Percentiles rank a stretch among this genome's conserved stretches.
These are phyloP conservation scores for Drosophila sproati DNA, from an alignment of 1,140 invertebrate genomes.

Conservation along the genomic window DNA sequence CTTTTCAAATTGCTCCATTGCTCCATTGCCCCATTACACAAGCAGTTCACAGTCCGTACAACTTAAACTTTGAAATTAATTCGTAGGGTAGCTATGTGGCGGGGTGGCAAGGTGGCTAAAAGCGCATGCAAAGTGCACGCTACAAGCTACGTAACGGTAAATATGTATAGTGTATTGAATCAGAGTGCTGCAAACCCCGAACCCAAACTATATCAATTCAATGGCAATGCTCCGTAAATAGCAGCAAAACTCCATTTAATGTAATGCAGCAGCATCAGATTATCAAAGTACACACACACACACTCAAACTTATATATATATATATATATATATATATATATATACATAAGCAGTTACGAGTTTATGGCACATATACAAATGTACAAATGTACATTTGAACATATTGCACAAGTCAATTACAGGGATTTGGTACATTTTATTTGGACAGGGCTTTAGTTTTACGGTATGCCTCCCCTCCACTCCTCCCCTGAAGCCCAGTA, in stretches of 20 bases:
- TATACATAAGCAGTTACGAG: constrained; percentile 28
- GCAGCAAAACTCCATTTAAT: constrained; percentile 41
- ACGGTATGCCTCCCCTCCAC: background rate
- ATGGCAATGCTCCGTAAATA: background rate
- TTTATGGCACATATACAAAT: constrained; percentile 5
- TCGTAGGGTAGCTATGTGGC: constrained; percentile 13
- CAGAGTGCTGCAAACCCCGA: background rate
- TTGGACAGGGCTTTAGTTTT: constrained; percentile 67
- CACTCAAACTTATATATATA: constrained; percentile 23
- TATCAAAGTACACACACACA: constrained; percentile 33
- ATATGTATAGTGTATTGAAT: background rate
- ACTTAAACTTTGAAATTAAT: constrained; percentile 36
- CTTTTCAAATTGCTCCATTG: background rate
- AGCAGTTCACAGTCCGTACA: constrained; percentile 2
- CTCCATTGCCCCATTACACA: background rate
- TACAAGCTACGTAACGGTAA: background rate
- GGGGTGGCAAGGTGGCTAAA: constrained; percentile 28
- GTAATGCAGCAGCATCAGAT: constrained; percentile 43
- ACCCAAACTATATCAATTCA: background rate
- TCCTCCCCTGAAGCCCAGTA: background rate
- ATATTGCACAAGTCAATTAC: constrained; percentile 79
- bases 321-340: constrained; percentile 26
- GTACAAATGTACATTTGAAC: constrained; percentile 48
- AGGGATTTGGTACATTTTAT: constrained; percentile 76
- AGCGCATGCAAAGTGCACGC: constrained; percentile 41